Evolutionary conservation across 1,140 invertebrate genomes (phyloP), one percentile per base, ranked within the genome.

Genomic region (Bombus terrestris): DNA sequence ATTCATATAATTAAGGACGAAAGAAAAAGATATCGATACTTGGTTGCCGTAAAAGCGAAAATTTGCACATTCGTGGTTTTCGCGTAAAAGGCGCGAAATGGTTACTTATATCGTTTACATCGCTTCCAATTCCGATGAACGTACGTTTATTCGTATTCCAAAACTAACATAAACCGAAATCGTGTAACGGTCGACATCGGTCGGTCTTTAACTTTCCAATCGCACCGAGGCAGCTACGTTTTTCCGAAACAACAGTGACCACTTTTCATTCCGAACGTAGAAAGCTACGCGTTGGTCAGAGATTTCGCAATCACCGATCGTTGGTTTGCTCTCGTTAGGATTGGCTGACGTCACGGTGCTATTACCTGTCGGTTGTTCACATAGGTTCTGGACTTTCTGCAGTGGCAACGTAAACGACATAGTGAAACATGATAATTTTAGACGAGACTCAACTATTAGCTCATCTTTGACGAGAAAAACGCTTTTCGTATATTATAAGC

Each of bases 291-390:
- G 41, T 69, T 35, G 1, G 47, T 28, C 64, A 74, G 37, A 88
- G 73, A 74, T 82, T 64, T 81, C 84, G 39, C 80, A 80, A 86
- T 82, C 74, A 85, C 12, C 73, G 73, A 85, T 22, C 73, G 78
- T 25, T 59, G 81, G 62, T 57, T 81, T 86, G 57, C 77, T 86
- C 71, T 66, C 71, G 74, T 86, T 66, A 87, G 71, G 57, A 80
- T 37, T 73, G 41, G 32, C 35, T 76, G 82, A 87, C 81, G 73
- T 66, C 77, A 80, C 77, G 47, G 62, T 66, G 35, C 57, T 43
- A 66, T 75, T 84, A 74, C 25, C 72, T 57, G 62, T 39, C 39
- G 69, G 62, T 68, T 86, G 83, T 89, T 88, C 76, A 72, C 79
- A 79, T 59, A 25, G 77, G 57, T 69, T 78, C 82, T 77, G 73